Percentiles rank a stretch among this genome's conserved stretches.
Conservation (phyloP, 2,797 vertebrate genomes). For the Ibycter americanus region DNA sequence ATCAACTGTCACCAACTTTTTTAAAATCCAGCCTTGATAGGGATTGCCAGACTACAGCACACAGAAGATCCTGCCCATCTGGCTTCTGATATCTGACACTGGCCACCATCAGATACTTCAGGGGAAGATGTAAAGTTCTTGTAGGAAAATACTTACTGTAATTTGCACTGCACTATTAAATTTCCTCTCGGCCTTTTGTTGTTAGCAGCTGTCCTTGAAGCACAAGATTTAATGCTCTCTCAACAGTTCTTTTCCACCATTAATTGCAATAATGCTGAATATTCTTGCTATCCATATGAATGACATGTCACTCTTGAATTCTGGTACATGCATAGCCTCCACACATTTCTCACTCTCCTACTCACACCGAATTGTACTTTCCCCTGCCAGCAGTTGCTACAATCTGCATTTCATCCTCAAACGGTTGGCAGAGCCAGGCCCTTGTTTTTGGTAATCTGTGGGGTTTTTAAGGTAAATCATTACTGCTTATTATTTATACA, state of each 20-base stretch:
- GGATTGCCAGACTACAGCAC: not conserved
- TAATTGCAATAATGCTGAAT: constrained; percentile 11
- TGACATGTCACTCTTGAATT: not conserved
- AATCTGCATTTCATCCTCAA: not conserved
- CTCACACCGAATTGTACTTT: not conserved
- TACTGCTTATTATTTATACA: not conserved
- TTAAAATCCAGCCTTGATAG: constrained; percentile 25
- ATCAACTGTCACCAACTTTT: constrained; percentile 31
- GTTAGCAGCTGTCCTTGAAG: not conserved
- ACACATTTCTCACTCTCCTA: not conserved
- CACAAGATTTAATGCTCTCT: not conserved
- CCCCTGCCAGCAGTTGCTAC: not conserved
- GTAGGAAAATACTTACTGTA: not conserved
- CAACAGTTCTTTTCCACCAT: not conserved
- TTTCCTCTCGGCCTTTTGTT: not conserved
- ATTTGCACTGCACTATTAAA: not conserved
- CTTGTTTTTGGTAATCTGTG: not conserved
- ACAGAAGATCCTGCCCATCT: not conserved
- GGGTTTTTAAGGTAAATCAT: not conserved
- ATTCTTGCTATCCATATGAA: not conserved
- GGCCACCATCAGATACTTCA: not conserved
- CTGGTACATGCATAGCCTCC: not conserved
- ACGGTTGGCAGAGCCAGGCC: not conserved
- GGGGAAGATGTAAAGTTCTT: not conserved
- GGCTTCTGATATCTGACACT: not conserved